These are phyloP conservation scores for Lerema accius DNA, from an alignment of 1,140 invertebrate genomes.

Conservation along the genomic window DNA sequence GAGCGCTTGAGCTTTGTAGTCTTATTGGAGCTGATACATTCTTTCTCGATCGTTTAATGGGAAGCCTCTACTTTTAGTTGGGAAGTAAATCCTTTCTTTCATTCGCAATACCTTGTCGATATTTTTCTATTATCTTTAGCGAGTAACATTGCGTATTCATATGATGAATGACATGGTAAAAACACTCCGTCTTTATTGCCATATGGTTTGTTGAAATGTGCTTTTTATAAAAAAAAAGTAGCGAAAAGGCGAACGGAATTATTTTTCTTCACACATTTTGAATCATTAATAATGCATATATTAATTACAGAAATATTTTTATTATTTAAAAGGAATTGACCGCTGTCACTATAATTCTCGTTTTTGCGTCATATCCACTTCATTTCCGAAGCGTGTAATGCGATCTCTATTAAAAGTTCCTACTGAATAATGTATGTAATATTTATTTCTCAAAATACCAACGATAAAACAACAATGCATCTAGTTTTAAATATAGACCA, in stretches of 20 bases:
- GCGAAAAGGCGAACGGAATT: too few species aligned
- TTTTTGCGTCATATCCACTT: conserved; percentile 11
- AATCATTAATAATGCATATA: not conserved
- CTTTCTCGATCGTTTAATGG: conserved; percentile 22
- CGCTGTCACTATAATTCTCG: not conserved
- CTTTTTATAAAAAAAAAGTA: too few species aligned
- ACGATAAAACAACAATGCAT: conserved; percentile 19
- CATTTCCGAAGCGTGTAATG: conserved; percentile 22
- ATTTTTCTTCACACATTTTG: not conserved
- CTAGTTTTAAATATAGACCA: conserved; percentile 30
- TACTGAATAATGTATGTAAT: conserved; percentile 35
- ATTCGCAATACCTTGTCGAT: not conserved
- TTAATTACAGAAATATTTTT: not conserved
- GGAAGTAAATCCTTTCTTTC: conserved; percentile 7
- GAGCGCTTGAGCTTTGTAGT: conserved; percentile 46
- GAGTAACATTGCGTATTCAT: too few species aligned
- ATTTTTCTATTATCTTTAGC: not conserved
- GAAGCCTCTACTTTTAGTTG: conserved; percentile 14
- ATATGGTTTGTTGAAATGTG: too few species aligned
- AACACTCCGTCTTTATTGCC: too few species aligned
- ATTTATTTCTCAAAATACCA: conserved; percentile 29
- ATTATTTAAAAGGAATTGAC: not conserved
- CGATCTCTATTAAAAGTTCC: conserved; percentile 16
- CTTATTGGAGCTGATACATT: conserved; percentile 34
- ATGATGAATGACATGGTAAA: too few species aligned